Evolutionary conservation across 2,797 vertebrate species (phyloP).

Genomic region (Leptoclinus maculatus): DNA sequence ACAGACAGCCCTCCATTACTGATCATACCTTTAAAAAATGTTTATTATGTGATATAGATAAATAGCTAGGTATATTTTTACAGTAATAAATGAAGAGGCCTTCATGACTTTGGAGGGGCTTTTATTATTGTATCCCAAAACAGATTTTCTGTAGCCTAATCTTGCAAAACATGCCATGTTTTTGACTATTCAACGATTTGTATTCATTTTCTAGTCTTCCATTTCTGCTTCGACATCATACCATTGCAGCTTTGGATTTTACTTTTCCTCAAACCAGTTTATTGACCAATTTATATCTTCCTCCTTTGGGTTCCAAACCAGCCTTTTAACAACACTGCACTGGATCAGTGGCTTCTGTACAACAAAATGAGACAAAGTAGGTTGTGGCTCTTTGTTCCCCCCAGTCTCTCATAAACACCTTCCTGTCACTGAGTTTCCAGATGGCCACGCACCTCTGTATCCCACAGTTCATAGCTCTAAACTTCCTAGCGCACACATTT

Average conservation of each 20-base stretch:
- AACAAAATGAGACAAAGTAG: conserved; percentile 67
- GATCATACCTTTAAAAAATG: not conserved
- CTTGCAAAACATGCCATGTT: not conserved
- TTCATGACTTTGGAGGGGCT: not conserved
- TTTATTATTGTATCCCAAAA: not conserved
- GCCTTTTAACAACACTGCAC: conserved; percentile 38
- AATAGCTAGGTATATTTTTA: not conserved
- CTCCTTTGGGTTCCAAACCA: conserved; percentile 32
- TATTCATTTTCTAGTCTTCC: not conserved
- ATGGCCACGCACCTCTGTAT: conserved; percentile 76
- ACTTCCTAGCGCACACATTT: conserved; percentile 76
- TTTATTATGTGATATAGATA: not conserved
- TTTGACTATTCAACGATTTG: not conserved
- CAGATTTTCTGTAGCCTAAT: not conserved
- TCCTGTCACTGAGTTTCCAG: conserved; percentile 79
- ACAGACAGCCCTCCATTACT: not conserved
- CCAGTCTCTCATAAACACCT: conserved; percentile 70
- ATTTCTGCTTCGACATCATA: conserved; percentile 9
- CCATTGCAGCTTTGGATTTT: conserved; percentile 19
- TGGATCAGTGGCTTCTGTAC: conserved; percentile 59
- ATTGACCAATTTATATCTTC: conserved; percentile 32
- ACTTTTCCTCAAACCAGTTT: conserved; percentile 25
- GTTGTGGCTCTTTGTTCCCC: conserved; percentile 59
- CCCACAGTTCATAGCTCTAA: conserved; percentile 72
- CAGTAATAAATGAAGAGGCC: not conserved